Percentiles rank a stretch among this genome's conserved stretches.
Conservation (phyloP, 2,797 vertebrate species). For the Tragelaphus oryx region DNA sequence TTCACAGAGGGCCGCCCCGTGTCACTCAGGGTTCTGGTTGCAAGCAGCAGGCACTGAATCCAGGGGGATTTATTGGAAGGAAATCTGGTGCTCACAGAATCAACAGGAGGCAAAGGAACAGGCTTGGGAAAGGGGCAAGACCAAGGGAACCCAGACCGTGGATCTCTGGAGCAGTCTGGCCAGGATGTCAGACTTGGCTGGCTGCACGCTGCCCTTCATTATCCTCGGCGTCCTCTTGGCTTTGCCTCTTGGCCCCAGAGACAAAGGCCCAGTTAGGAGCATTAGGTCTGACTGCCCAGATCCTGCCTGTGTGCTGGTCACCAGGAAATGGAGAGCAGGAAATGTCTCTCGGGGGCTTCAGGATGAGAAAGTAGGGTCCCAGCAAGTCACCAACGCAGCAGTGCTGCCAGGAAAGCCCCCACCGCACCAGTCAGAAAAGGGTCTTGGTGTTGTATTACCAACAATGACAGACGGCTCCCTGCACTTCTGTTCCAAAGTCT, state of each 20-base stretch:
- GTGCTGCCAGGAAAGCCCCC: too few relatives aligned
- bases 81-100: constrained; percentile 59
- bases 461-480: neutral
- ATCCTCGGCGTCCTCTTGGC: neutral
- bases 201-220: neutral
- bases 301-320: neutral
- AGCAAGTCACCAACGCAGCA: neutral
- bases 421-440: neutral
- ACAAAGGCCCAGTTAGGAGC: neutral
- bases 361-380: neutral
- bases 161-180: neutral
- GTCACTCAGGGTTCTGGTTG: neutral
- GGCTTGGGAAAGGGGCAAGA: neutral
- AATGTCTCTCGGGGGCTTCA: neutral
- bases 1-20: constrained; percentile 36
- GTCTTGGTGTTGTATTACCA: neutral
- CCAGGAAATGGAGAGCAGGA: neutral
- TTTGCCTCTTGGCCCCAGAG: neutral
- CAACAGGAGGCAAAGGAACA: constrained; percentile 54
- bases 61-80: constrained; percentile 51
- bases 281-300: neutral
- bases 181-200: neutral
- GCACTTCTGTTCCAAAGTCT: neutral
- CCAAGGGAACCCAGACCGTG: neutral
- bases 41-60: constrained; percentile 20